Evolutionary conservation across 2,888 invertebrate species (phyloP), one percentile per base, ranked within the genome.

Genomic region (Macaria liturata): DNA sequence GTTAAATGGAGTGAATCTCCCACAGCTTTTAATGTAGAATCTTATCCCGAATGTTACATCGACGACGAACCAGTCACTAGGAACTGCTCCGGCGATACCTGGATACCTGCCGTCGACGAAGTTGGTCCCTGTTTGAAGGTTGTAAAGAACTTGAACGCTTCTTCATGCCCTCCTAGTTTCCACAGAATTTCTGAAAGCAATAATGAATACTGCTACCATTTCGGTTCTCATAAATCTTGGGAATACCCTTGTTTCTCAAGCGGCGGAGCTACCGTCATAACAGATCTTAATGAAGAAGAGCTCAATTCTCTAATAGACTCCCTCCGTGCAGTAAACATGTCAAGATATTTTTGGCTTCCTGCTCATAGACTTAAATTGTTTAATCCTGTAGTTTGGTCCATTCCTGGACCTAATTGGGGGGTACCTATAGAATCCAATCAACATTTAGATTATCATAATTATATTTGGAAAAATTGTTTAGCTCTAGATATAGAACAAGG

Each of bases 341-440:
- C 83, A 0, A 75, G 74, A 62, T 82, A 76, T 58, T 87, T 78
- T 68, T 94, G 94, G 93, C 66, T 94, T 54, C 93, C 93, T 9
- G 86, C 88, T 3, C 80, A 80, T 46, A 82, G 93, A 43, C 67
- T 72, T n/a, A 83, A 83, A 49, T 62, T 76, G 40, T 92, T 87
- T 62, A 81, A 84, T 58, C 92, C 92, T 30, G 68, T 92, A 9
- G 78, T 84, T 5, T 92, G 93, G 88, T 74, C 78, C 30, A 83
- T 92, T 55, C 93, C 93, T 0, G 94, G 93, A 4, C 82, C 84
- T 4, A 81, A 86, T 63, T 88, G 88, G 88, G 83, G 86, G 31
- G 69, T 67, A 59, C 62, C 48, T 9, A 75, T 89, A 1, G 59
- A 66, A 62, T 52, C 61, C 1, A 78, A 72, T 49, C 65, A 73